Evolutionary conservation across 2,113 vertebrate species (phyloP).

Genomic region (Aix galericulata): DNA sequence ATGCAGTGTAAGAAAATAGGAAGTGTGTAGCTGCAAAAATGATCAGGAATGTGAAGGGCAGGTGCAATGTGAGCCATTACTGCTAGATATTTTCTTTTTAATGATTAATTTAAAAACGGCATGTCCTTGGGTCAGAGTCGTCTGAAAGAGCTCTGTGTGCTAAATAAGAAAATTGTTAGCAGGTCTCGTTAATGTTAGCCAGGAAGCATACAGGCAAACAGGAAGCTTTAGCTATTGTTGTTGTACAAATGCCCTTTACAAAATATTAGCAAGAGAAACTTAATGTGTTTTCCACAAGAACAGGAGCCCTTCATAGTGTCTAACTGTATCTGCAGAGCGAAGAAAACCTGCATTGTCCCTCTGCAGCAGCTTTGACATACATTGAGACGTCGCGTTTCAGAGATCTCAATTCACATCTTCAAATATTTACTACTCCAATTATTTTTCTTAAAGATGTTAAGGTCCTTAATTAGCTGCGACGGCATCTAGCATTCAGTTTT

Average conservation of each 20-base stretch:
- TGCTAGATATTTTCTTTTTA: background rate
- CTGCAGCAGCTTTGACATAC: constrained; percentile 7
- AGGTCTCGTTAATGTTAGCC: constrained; percentile 62
- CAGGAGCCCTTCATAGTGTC: constrained; percentile 60
- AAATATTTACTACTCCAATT: constrained; percentile 65
- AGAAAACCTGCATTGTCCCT: constrained; percentile 34
- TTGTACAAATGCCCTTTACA: constrained; percentile 70
- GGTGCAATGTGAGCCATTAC: background rate
- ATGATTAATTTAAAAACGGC: background rate
- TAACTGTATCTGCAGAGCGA: constrained; percentile 17
- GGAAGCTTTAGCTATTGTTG: constrained; percentile 73
- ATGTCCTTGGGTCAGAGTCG: background rate
- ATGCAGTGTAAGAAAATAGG: constrained; percentile 21
- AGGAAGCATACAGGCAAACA: constrained; percentile 71
- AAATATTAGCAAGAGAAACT: constrained; percentile 63
- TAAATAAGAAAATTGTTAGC: constrained; percentile 67
- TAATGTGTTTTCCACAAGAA: constrained; percentile 70
- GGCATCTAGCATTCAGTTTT: constrained; percentile 54
- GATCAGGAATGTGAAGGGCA: constrained; percentile 33
- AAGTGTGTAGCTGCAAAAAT: constrained; percentile 5
- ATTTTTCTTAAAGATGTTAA: constrained; percentile 63
- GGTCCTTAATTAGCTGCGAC: constrained; percentile 70
- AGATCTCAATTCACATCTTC: constrained; percentile 36
- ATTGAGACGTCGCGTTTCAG: background rate
- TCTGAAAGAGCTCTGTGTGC: constrained; percentile 69